These are phyloP conservation scores for Antheraea mylitta DNA, from an alignment of 1,140 invertebrate genomes.

Conservation along the genomic window DNA sequence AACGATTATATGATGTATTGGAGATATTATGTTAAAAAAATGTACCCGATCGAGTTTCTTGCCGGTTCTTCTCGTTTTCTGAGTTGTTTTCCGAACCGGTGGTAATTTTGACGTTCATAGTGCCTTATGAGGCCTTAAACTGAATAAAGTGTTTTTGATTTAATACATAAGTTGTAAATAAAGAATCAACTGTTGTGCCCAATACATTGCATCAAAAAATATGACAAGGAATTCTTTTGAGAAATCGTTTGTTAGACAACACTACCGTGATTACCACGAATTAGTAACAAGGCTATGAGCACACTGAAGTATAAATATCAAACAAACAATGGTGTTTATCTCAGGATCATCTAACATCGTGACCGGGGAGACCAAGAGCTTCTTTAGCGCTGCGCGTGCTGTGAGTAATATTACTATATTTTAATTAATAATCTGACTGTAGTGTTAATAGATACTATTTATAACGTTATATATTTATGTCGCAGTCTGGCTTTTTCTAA, in stretches of 20 bases:
- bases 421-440: slow-evolving; percentile 5
- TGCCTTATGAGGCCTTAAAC: too few species aligned
- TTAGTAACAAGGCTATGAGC: background rate
- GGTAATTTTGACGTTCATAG: too few species aligned
- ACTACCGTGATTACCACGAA: background rate
- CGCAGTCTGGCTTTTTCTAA: too few species aligned
- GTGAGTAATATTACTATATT: slow-evolving; percentile 81
- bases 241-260: background rate
- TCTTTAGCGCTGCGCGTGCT: slow-evolving; percentile 91
- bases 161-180: too few species aligned
- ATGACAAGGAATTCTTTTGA: background rate
- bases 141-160: too few species aligned
- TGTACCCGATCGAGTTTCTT: too few species aligned
- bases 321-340: slow-evolving; percentile 47
- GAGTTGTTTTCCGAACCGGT: too few species aligned
- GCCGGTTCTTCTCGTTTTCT: too few species aligned
- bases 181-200: too few species aligned
- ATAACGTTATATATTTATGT: too few species aligned
- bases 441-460: background rate
- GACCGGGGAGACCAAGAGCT: slow-evolving; percentile 92
- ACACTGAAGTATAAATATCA: slow-evolving; percentile 10
- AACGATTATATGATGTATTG: too few species aligned
- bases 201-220: background rate
- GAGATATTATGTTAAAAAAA: too few species aligned
- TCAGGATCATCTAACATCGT: slow-evolving; percentile 90